Evolutionary conservation across 1,140 invertebrate genomes (phyloP).

Genomic region (Ridgeia piscesae): DNA sequence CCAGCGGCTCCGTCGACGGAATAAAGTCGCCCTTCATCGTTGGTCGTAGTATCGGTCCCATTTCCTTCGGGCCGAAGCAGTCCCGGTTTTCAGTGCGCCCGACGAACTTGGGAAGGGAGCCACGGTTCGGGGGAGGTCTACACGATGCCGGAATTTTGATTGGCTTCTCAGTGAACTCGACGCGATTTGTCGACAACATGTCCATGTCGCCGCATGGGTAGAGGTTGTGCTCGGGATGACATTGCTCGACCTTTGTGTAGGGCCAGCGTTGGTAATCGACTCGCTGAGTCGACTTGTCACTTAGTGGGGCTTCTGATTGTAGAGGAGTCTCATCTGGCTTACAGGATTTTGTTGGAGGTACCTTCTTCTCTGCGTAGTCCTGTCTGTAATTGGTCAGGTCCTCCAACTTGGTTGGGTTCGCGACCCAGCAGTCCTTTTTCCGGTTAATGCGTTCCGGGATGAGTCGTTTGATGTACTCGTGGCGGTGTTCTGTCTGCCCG

Average conservation of each 20-base stretch:
- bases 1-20: constrained; percentile 33
- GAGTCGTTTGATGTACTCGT: constrained; percentile 52
- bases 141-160: constrained; percentile 32
- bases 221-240: constrained; percentile 41
- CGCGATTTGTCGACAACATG: constrained; percentile 39
- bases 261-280: constrained; percentile 40
- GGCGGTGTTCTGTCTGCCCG: constrained; percentile 52
- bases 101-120: constrained; percentile 40
- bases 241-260: constrained; percentile 32
- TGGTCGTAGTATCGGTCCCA: constrained; percentile 23
- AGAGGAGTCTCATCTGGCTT: constrained; percentile 31
- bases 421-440: constrained; percentile 44
- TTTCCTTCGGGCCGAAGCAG: constrained; percentile 28
- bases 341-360: constrained; percentile 24
- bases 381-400: constrained; percentile 51
- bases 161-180: constrained; percentile 37
- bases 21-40: constrained; percentile 26
- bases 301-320: constrained; percentile 33
- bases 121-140: constrained; percentile 35
- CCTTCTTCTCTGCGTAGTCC: constrained; percentile 49
- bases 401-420: constrained; percentile 46
- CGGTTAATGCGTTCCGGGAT: constrained; percentile 38
- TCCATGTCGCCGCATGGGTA: constrained; percentile 47
- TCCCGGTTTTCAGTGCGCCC: constrained; percentile 51
- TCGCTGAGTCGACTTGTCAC: constrained; percentile 37